Evolutionary conservation across 2,113 vertebrate genomes (phyloP), one percentile per base, ranked within the genome.

Genomic region (Xiphophorus couchianus): DNA sequence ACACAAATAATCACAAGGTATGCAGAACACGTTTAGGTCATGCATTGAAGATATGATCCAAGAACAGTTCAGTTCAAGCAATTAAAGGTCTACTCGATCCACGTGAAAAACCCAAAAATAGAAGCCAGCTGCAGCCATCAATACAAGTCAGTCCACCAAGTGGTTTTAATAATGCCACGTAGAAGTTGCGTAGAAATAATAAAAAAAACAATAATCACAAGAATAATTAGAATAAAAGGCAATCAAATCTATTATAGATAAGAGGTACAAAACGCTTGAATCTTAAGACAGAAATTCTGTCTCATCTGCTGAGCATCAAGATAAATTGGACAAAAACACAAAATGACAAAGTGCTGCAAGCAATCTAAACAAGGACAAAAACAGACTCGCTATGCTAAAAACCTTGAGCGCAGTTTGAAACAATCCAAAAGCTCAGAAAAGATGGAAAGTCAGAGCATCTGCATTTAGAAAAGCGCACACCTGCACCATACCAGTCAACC

Each of bases 281-380:
- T 54, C 51, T 25, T 54, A 54, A 7, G 15, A 19, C 44, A 48
- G 51, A 58, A 58, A 58, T 58, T n/a, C 7, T 5, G 64, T 22
- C 19, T 33, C 19, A 12, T 28, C 29, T 19, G 29, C 54, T 69
- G 19, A 73, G 44, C 35, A 69, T 2, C 4, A 28, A 48, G 44
- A 48, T 19, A 48, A 74, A 42, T 31, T 60, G 31, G 15, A 65
- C 39, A 66, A 73, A 48, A 60, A 39, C 29, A 1, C 67, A 48
- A 78, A 66, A 58, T 61, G 3, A 17, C 3, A 66, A 33, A 11
- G 17, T 64, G 12, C 12, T 28, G 63, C 6, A 69, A 72, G 39
- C 31, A 71, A 80, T 77, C 70, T 62, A 84, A 81, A 69, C 62
- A 60, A 2, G 61, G 62, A 63, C 60, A 4, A 69, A 69, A 31